These are phyloP conservation scores for Empis livida DNA, from an alignment of 2,888 invertebrate species.

Conservation along the genomic window DNA sequence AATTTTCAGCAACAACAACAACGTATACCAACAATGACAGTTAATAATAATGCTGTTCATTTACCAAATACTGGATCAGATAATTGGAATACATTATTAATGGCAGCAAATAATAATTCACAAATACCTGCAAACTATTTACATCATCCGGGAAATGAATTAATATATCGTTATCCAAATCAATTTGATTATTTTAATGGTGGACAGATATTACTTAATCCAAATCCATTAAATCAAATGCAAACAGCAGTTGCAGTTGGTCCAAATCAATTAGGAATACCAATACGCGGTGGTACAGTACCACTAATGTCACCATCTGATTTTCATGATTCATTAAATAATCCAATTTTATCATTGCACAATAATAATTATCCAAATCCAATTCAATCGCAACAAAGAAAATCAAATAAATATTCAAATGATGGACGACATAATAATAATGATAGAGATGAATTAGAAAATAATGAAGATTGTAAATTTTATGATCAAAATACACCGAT, in stretches of 20 bases:
- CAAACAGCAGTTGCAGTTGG: not conserved
- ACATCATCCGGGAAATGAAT: too few relatives aligned
- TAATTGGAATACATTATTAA: not conserved
- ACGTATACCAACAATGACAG: not conserved
- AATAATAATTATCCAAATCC: too few relatives aligned
- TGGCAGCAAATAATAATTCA: not conserved
- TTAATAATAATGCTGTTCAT: conserved; percentile 2
- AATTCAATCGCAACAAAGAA: too few relatives aligned
- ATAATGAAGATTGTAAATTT: too few relatives aligned
- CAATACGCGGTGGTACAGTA: not conserved
- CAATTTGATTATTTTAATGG: not conserved
- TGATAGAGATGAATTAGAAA: too few relatives aligned
- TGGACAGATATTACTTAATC: not conserved
- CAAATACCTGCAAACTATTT: not conserved
- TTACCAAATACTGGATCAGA: conserved; percentile 1
- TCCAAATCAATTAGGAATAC: not conserved
- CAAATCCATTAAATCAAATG: not conserved
- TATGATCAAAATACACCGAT: too few relatives aligned
- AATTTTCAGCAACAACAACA: not conserved
- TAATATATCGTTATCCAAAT: not conserved
- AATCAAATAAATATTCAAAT: too few relatives aligned
- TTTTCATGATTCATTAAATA: too few relatives aligned
- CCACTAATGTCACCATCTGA: not conserved
- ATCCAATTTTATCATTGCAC: too few relatives aligned
- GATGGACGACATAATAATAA: too few relatives aligned